A percentile compares a stretch with the other conserved stretches of the same genome.
Evolutionary conservation across 2,113 vertebrate species (phyloP).

Genomic region (Daboia siamensis): DNA sequence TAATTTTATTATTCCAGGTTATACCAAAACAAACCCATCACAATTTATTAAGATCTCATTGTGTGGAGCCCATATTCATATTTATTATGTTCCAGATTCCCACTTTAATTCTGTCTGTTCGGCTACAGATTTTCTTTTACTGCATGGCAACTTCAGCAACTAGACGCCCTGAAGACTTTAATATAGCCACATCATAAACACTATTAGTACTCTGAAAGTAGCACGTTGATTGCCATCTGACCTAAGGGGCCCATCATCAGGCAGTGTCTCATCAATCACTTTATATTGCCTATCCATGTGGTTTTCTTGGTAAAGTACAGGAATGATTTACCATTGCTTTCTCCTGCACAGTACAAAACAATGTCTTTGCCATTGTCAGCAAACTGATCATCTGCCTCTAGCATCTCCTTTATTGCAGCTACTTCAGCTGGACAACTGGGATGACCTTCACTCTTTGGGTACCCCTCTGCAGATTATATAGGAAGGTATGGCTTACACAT

Average conservation of each 20-base stretch:
- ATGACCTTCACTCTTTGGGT: background rate
- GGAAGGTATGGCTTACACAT: background rate
- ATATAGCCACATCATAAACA: background rate
- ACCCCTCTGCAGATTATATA: background rate
- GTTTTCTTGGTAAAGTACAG: background rate
- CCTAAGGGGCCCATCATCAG: background rate
- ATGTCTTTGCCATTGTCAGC: background rate
- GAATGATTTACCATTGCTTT: background rate
- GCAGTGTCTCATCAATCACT: background rate
- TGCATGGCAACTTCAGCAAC: background rate
- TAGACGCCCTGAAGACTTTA: background rate
- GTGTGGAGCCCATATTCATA: background rate
- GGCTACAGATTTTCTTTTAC: background rate
- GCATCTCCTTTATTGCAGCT: background rate
- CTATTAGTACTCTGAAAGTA: background rate
- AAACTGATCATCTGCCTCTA: background rate
- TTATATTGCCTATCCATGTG: background rate
- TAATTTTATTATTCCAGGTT: background rate
- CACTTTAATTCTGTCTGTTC: background rate
- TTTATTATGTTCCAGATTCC: background rate
- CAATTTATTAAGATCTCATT: background rate
- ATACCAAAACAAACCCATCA: background rate
- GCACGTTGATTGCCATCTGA: background rate
- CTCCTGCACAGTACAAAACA: background rate
- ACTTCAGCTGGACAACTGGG: background rate